These are phyloP conservation scores for Ibidorhyncha struthersii DNA, from an alignment of 2,113 vertebrate species.

Conservation along the genomic window DNA sequence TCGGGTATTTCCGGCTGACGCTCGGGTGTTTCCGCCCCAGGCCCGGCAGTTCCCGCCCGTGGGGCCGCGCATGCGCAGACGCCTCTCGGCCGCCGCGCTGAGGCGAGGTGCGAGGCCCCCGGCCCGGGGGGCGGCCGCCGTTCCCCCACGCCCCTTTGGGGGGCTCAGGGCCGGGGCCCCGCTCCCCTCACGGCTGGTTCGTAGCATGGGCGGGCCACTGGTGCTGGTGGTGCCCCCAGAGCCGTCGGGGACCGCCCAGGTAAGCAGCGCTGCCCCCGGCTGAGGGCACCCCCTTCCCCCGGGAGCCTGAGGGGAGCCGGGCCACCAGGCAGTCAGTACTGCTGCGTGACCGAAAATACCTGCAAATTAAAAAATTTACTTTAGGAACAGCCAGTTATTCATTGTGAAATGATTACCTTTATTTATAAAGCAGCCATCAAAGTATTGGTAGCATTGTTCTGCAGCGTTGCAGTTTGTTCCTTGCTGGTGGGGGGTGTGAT, in stretches of 20 bases:
- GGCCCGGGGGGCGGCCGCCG: accelerated
- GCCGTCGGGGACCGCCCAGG: accelerated
- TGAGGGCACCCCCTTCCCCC: background rate
- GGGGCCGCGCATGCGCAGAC: background rate
- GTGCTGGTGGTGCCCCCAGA: accelerated
- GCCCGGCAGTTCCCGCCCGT: accelerated
- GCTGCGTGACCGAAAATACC: background rate
- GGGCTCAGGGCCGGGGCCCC: accelerated
- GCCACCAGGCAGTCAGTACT: accelerated
- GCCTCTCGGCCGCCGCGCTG: accelerated
- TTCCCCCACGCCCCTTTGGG: background rate
- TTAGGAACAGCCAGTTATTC: accelerated
- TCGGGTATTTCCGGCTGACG: background rate
- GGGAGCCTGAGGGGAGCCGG: background rate
- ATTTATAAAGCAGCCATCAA: accelerated
- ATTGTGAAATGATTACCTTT: background rate
- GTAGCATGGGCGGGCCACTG: accelerated
- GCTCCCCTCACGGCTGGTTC: accelerated
- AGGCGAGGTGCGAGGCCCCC: background rate
- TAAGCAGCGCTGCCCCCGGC: background rate
- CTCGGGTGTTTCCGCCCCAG: background rate
- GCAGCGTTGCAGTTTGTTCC: accelerated
- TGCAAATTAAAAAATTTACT: accelerated
- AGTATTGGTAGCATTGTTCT: accelerated
- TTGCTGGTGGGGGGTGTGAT: accelerated